Base-by-base conservation (phyloP, 1,140 invertebrate genomes). In the Nixonia krombeini region DNA sequence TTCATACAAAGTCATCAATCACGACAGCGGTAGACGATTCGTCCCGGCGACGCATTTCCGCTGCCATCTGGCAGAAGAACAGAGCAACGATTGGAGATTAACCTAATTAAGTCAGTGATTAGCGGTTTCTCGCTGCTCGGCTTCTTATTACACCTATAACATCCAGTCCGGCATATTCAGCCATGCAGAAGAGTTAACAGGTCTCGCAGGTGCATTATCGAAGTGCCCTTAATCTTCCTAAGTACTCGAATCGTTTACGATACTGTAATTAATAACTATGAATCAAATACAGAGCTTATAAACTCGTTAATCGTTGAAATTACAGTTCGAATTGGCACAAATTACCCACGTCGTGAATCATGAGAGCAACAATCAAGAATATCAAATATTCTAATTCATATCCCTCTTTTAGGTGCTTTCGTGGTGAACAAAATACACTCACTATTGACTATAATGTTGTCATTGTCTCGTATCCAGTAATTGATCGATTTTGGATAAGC, bases 401-500 rank as follows among this genome's bases (percentile, higher is more conserved):
- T n/a, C n/a, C n/a, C n/a, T n/a, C n/a, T n/a, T n/a, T n/a, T n/a
- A n/a, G n/a, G n/a, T n/a, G n/a, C n/a, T n/a, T n/a, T n/a, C n/a
- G n/a, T n/a, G n/a, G n/a, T n/a, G n/a, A n/a, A n/a, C n/a, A n/a
- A n/a, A 21, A 31, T 4, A 9, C 9, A 85, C 86, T 86, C 85
- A 91, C 91, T 90, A 74, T 91, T 88, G 52, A 91, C 88, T 71
- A 94, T 90, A 65, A 93, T 93, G 76, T 93, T 91, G 45, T 91
- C 91, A 21, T 88, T 90, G 58, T 94, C 91, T 63, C 88, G 87
- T 15, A 90, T 93, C 92, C 93, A 94, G 77, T 94, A 94, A 78
- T 93, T 94, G 42, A 94, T 93, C 13, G 94, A 93, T 76, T 93
- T 94, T 0, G 94, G 94, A 86, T 90, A 94, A 0, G 93, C 93